Evolutionary conservation across 2,113 vertebrate genomes (phyloP).

Genomic region (Mobula hypostoma): DNA sequence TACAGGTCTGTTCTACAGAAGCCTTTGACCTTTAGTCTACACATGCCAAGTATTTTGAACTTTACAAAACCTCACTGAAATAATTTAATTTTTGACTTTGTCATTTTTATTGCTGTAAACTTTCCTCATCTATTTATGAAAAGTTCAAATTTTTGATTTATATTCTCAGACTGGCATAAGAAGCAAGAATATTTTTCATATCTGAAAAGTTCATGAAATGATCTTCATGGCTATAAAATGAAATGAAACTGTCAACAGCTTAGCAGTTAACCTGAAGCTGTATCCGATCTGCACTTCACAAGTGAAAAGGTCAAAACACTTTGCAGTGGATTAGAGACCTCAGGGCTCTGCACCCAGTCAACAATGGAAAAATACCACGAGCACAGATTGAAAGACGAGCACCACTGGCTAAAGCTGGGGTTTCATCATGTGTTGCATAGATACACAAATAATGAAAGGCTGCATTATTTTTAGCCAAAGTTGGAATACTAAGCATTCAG

Average conservation of each 20-base stretch:
- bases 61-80: neutral
- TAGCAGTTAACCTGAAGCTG: neutral
- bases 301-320: conserved; percentile 7
- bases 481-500: neutral
- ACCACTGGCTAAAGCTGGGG: neutral
- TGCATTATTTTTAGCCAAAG: neutral
- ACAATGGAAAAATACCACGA: neutral
- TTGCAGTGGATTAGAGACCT: neutral
- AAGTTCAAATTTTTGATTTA: neutral
- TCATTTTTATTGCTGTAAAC: neutral
- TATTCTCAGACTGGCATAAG: neutral
- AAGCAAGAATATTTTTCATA: neutral
- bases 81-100: neutral
- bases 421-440: neutral
- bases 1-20: neutral
- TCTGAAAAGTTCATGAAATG: conserved; percentile 1
- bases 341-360: neutral
- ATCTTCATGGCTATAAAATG: conserved; percentile 2
- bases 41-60: neutral
- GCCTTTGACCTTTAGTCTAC: neutral
- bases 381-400: neutral
- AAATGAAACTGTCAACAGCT: conserved; percentile 20
- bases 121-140: neutral
- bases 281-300: neutral
- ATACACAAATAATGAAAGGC: neutral